Evolutionary conservation across 2,797 vertebrate species (phyloP), one percentile per base, ranked within the genome.

Genomic region (Lacerta bilineata): DNA sequence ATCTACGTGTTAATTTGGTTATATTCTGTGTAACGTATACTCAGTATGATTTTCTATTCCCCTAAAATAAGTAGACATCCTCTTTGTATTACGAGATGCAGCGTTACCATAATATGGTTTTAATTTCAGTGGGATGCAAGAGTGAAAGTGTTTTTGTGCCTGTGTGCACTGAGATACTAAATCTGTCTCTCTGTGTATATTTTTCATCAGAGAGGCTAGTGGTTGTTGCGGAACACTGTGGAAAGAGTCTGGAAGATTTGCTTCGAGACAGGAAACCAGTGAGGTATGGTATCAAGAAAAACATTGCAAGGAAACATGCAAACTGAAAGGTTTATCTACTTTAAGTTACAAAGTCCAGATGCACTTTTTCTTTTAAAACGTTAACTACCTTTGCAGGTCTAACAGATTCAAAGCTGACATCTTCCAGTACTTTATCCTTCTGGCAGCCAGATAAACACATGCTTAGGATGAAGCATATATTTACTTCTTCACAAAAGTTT

Each of bases 211-310:
- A 99, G 92, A 97, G 99, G 59, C 97, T 99, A 88, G 98, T 99
- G 91, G 98, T 99, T 88, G 99, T 99, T 2, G 98, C 98, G 84
- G 99, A 99, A 89, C 98, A 99, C 94, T 98, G 98, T 96, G 98
- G 98, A 91, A 97, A 83, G 91, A 98, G 97, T 92, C 95, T 99
- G 88, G 98, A 97, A 96, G 98, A 98, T 92, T 96, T 98, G 92
- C 97, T 98, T 71, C 98, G 97, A 94, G 97, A 97, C 84, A 96
- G 97, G 72, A 98, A 97, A 91, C 96, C 97, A 68, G 95, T 96
- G 92, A 98, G 98, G 99, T 99, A 97, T 96, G 91, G 66, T 90
- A 46, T 90, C 59, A 91, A 83, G n/a, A 78, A 90, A 76, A 90
- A 81, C 36, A 87, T 66, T 61, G 69, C 43, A 59, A 83, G 71